These are phyloP conservation scores for Sphaeridia pumilis DNA, from an alignment of 2,888 invertebrate species.

Conservation along the genomic window DNA sequence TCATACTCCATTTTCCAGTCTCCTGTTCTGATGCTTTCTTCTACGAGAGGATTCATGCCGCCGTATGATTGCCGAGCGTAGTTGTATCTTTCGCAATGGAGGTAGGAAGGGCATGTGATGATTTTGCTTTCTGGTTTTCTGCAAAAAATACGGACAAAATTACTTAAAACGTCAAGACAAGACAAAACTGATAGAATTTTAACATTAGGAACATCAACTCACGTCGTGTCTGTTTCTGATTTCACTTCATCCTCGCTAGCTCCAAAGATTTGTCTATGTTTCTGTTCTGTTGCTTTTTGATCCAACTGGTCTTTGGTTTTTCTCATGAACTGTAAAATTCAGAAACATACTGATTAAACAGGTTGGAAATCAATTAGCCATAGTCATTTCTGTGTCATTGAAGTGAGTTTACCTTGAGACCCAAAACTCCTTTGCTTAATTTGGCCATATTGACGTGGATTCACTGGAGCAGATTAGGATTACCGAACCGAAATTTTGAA, in stretches of 20 bases:
- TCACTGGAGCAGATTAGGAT: background rate
- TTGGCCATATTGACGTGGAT: background rate
- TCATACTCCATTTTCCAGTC: constrained; percentile 30
- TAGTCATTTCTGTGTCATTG: background rate
- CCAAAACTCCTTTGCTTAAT: constrained; percentile 8
- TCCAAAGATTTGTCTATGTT: constrained; percentile 21
- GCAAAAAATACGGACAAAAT: too few relatives aligned
- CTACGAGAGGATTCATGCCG: constrained; percentile 87
- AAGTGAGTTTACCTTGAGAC: constrained; percentile 2
- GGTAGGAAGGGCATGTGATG: constrained; percentile 51
- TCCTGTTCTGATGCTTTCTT: constrained; percentile 43
- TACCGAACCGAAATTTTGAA: background rate
- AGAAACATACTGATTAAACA: background rate
- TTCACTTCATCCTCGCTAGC: background rate
- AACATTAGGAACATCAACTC: background rate
- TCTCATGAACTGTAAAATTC: constrained; percentile 29
- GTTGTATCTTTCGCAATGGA: constrained; percentile 61
- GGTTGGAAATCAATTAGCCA: background rate
- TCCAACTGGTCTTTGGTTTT: constrained; percentile 26
- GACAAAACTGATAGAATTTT: background rate
- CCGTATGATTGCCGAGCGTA: constrained; percentile 81
- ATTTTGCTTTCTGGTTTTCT: too few relatives aligned
- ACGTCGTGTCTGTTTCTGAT: background rate
- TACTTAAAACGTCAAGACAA: too few relatives aligned
- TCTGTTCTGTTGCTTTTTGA: constrained; percentile 20